A percentile compares a stretch with the other conserved stretches of the same genome.
Evolutionary conservation across 2,888 invertebrate genomes (phyloP).

Genomic region (Euclidia mi): DNA sequence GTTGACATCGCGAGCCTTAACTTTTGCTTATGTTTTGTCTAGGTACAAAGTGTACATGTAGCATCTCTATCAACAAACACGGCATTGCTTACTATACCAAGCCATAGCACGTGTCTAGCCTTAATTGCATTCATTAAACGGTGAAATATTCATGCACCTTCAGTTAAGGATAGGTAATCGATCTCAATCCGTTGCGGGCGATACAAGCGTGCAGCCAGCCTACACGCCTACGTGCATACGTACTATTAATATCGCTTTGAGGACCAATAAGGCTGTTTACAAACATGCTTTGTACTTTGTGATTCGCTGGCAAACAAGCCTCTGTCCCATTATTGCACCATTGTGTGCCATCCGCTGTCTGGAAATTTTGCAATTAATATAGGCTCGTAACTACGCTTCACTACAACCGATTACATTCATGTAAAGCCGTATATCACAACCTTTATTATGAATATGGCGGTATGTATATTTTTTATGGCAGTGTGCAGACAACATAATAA

Average conservation of each 20-base stretch:
- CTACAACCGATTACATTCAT: conserved; percentile 42
- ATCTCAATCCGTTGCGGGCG: conserved; percentile 36
- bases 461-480: no score
- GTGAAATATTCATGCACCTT: conserved; percentile 49
- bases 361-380: conserved; percentile 75
- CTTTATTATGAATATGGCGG: no score
- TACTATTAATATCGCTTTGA: conserved; percentile 74
- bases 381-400: conserved; percentile 39
- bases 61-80: neutral
- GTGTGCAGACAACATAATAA: no score
- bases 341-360: conserved; percentile 63
- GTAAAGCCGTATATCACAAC: conserved; percentile 23
- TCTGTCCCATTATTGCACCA: no score
- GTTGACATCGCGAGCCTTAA: no score
- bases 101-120: conserved; percentile 1
- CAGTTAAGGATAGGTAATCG: conserved; percentile 45
- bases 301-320: conserved; percentile 70
- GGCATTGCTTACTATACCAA: no score
- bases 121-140: conserved; percentile 32
- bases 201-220: conserved; percentile 21
- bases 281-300: conserved; percentile 80
- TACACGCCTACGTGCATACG: conserved; percentile 24
- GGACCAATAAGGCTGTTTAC: conserved; percentile 79
- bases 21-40: no score
- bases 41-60: no score